Evolutionary conservation across 1,140 invertebrate species (phyloP), one percentile per base, ranked within the genome.

Genomic region (Ceratina calcarata): DNA sequence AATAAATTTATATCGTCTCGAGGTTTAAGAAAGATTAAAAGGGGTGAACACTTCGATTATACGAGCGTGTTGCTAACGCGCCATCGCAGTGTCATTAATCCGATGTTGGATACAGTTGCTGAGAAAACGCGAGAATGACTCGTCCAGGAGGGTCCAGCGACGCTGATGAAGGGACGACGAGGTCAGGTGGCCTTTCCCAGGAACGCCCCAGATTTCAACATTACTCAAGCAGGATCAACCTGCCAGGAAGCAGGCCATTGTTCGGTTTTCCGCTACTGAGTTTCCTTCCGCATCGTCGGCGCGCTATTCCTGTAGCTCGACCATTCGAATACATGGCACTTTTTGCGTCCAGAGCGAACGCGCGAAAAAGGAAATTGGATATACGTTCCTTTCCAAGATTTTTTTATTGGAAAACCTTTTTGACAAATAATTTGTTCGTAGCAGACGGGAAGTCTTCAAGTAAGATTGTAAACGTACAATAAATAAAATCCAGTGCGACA

Each of bases 201-300:
- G 87, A 91, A 87, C 92, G 88, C 91, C 91, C 91, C 92, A 93
- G 92, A 93, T 93, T 93, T 93, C 88, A 90, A 93, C 92, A 93
- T 93, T 92, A 93, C 90, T 93, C 92, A 92, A 93, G 83, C 75
- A 80, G 91, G 92, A 93, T 93, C 91, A 93, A 93, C 87, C 89
- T 93, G 91, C 88, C 92, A 91, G 70, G 67, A 71, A 58, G 75
- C 67, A 86, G 84, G 81, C 89, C 86, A 90, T 92, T 92, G 90
- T 92, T 92, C 88, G 81, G 85, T 86, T 84, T 84, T 80, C 78
- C 79, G 55, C 74, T 85, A 45, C 81, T 72, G 73, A 84, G 80
- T 89, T 90, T 90, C 58, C 85, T 89, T 90, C 86, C 82, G 83
- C 88, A 85, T 89, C 86, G 87, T 62, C 67, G 81, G 62, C 81